These are phyloP conservation scores for Probaryconus sp. DNA, from an alignment of 1,140 invertebrate species.

Conservation along the genomic window DNA sequence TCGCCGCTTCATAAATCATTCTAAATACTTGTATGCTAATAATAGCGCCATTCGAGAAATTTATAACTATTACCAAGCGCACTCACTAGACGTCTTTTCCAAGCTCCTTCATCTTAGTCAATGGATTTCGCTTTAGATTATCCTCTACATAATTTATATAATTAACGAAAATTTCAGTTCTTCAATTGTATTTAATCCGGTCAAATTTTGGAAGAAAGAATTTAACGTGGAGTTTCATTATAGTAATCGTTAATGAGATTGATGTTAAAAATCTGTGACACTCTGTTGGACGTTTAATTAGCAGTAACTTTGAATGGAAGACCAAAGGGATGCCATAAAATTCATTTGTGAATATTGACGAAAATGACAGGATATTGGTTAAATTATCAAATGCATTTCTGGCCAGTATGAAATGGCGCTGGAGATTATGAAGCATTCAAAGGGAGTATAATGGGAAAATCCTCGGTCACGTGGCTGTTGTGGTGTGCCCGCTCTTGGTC, in stretches of 20 bases:
- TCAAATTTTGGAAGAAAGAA: constrained; percentile 1
- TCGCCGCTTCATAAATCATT: constrained; percentile 70
- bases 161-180: constrained; percentile 28
- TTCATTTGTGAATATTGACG: not conserved
- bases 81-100: constrained; percentile 50
- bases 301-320: no score
- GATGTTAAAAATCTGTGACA: no score
- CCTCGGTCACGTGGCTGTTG: constrained; percentile 68
- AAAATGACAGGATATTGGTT: constrained; percentile 23
- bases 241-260: no score
- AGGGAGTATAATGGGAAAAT: constrained; percentile 62
- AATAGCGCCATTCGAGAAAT: constrained; percentile 69
- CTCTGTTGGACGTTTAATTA: no score
- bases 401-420: constrained; percentile 19
- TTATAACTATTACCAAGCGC: constrained; percentile 68
- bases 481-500: constrained; percentile 56
- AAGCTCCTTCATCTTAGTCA: constrained; percentile 45
- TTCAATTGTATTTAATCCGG: constrained; percentile 16
- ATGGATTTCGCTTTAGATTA: constrained; percentile 64
- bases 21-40: constrained; percentile 74
- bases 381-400: constrained; percentile 24
- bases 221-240: no score
- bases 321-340: not conserved
- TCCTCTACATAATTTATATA: constrained; percentile 65
- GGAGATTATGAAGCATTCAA: constrained; percentile 62